Evolutionary conservation across 2,888 invertebrate genomes (phyloP).

Genomic region (Acleris emargana): DNA sequence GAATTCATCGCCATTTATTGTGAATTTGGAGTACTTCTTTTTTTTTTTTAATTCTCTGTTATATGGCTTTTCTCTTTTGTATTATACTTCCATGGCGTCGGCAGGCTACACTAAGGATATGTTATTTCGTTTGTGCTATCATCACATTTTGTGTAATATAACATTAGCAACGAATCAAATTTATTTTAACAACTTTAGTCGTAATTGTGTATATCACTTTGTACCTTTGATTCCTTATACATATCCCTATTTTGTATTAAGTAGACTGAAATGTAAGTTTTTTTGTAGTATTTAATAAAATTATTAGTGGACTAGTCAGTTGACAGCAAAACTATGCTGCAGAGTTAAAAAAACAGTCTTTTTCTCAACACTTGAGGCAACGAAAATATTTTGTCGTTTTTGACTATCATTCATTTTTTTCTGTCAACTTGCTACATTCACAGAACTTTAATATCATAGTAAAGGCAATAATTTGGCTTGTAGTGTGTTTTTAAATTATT

Average conservation of each 20-base stretch:
- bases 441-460: constrained; percentile 6
- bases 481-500: constrained; percentile 20
- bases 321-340: too few relatives aligned
- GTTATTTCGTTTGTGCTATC: too few relatives aligned
- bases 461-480: constrained; percentile 28
- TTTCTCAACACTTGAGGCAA: background rate
- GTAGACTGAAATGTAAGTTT: constrained; percentile 17
- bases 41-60: too few relatives aligned
- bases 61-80: too few relatives aligned
- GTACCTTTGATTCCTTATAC: constrained; percentile 34
- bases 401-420: background rate
- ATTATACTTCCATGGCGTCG: too few relatives aligned
- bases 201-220: constrained; percentile 18
- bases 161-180: constrained; percentile 8
- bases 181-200: constrained; percentile 1
- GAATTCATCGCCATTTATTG: too few relatives aligned
- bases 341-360: too few relatives aligned
- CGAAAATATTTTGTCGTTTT: background rate
- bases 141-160: constrained; percentile 5
- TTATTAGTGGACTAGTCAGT: too few relatives aligned
- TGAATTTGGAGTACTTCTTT: too few relatives aligned
- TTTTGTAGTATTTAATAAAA: too few relatives aligned
- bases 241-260: constrained; percentile 33
- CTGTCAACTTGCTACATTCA: constrained; percentile 4
- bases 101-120: too few relatives aligned